Conservation (phyloP, 2,113 vertebrate genomes). For the Oplegnathus fasciatus region DNA sequence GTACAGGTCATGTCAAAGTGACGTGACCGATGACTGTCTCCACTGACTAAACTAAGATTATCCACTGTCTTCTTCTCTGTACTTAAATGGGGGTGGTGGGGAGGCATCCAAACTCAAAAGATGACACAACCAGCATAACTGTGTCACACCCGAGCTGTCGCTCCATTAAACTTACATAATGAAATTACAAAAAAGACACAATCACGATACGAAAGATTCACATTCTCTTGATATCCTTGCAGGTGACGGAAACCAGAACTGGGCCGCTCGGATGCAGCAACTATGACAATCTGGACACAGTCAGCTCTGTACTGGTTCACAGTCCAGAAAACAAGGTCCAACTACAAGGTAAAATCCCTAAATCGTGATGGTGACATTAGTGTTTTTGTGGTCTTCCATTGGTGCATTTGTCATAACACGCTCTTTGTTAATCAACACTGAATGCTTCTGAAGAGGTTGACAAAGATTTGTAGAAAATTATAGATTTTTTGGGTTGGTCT, state of each 20-base stretch:
- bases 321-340: constrained; percentile 98
- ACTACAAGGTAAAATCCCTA: constrained; percentile 86
- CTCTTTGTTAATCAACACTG: neutral
- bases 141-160: neutral
- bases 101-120: neutral
- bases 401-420: neutral
- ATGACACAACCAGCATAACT: neutral
- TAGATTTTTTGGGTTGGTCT: neutral
- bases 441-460: neutral
- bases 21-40: neutral
- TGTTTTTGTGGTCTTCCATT: neutral
- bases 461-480: neutral
- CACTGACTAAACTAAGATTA: neutral
- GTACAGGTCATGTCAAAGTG: neutral
- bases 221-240: constrained; percentile 11
- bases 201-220: neutral
- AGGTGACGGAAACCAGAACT: constrained; percentile 98
- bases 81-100: neutral
- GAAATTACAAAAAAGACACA: neutral
- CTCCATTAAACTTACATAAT: neutral
- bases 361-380: neutral
- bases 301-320: constrained; percentile 98
- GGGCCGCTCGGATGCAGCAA: constrained; percentile 98
- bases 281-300: constrained; percentile 98
- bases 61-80: neutral